A percentile compares a stretch with the other conserved stretches of the same genome.
Evolutionary conservation across 2,797 vertebrate species (phyloP).

Genomic region (Gobio occitaniae): DNA sequence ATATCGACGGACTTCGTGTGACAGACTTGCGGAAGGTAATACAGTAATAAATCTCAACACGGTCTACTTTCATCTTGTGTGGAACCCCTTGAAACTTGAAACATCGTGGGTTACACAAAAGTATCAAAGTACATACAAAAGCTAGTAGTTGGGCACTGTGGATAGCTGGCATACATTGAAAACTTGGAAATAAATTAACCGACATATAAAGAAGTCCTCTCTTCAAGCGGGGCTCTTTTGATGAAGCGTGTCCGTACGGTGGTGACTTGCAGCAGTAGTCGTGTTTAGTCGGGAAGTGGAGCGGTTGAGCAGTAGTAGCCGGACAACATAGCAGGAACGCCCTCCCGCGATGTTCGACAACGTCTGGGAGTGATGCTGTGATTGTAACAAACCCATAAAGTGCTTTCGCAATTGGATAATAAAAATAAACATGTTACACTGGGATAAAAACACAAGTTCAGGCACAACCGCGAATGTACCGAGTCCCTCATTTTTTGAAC

Average conservation of each 20-base stretch:
- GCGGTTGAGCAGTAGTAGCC: conserved; percentile 56
- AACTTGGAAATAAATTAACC: conserved; percentile 59
- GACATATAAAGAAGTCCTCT: conserved; percentile 49
- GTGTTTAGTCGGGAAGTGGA: conserved; percentile 63
- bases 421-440: conserved; percentile 55
- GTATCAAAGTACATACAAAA: conserved; percentile 59
- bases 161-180: conserved; percentile 72
- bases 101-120: conserved; percentile 35
- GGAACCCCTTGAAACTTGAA: conserved; percentile 25
- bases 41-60: conserved; percentile 48
- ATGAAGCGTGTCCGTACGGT: conserved; percentile 60
- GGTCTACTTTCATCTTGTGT: conserved; percentile 16
- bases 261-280: conserved; percentile 67
- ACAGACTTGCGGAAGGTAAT: conserved; percentile 23
- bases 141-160: conserved; percentile 65
- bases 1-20: conserved; percentile 29
- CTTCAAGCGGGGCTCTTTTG: conserved; percentile 57
- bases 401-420: conserved; percentile 78
- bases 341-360: conserved; percentile 55
- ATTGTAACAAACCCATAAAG: conserved; percentile 82
- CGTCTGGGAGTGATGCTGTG: conserved; percentile 68
- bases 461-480: conserved; percentile 66
- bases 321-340: conserved; percentile 36
- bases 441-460: conserved; percentile 67
- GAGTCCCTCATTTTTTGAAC: conserved; percentile 87